Evolutionary conservation across 2,113 vertebrate genomes (phyloP), one percentile per base, ranked within the genome.

Genomic region (Leptobrachium leishanense): DNA sequence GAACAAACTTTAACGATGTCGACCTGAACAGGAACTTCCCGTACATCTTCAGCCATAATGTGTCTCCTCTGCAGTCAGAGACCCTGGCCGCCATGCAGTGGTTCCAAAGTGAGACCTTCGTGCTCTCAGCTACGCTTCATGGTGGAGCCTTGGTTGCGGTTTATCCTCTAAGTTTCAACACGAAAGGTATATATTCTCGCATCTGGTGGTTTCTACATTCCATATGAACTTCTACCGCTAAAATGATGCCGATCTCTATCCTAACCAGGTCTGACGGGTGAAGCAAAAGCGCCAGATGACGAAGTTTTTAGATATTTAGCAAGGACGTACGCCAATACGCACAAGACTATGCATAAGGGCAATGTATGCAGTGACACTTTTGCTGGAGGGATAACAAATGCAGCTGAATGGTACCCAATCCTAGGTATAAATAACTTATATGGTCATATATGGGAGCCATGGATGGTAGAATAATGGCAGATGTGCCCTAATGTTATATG

Each of bases 1-100:
- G 12, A 42, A 46, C 12, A 64, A 81, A 20, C 62, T 59, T 59
- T 59, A 11, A 59, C 55, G 13, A 59, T n/a, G 11, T 59, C 53
- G 97, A 99, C 76, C 89, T 99, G 87, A 99, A 99, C 85, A 92
- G 97, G 81, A 96, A 97, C 85, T 99, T 99, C 78, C 96, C 97
- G 0, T 96, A 97, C 75, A 90, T 84, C 2, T 98, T 98, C 74
- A 70, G 83, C 54, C 43, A 9, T 0, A 88, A 85, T 2, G 87
- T 75, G 0, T 66, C 44, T 2, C 41, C 3, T 1, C 82, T 89
- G 31, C 95, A 98, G 86, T 89, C 91, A 0, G 97, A 99, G 89
- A 97, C 97, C 1, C 79, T 0, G 44, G 95, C 96, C 2, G 82
- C 98, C 81, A 96, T 98, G 84, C 75, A 89, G 76, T 99, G 97